Evolutionary conservation across 2,113 vertebrate species (phyloP).

Genomic region (Phylloscopus trochilus): DNA sequence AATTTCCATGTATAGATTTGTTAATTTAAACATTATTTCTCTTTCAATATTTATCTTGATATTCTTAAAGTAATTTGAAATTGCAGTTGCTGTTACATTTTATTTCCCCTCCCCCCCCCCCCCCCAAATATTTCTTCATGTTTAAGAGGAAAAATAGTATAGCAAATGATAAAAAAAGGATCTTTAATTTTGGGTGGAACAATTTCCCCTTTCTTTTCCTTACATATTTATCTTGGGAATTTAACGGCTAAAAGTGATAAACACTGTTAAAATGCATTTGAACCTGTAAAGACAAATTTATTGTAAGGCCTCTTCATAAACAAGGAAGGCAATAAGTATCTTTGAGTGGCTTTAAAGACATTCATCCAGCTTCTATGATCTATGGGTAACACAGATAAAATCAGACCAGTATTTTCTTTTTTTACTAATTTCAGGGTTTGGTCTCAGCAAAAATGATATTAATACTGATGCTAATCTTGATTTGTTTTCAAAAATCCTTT

Average conservation of each 20-base stretch:
- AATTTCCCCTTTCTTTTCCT: neutral
- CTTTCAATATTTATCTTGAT: neutral
- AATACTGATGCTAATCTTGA: neutral
- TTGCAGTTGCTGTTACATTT: neutral
- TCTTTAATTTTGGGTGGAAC: neutral
- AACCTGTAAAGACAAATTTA: neutral
- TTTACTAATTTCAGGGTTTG: neutral
- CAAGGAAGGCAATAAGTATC: neutral
- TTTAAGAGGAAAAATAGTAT: constrained; percentile 30
- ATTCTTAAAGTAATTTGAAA: neutral
- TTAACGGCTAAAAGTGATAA: neutral
- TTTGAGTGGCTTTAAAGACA: neutral
- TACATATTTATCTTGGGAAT: neutral
- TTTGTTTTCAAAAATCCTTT: neutral
- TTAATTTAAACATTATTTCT: neutral
- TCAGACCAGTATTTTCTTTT: neutral
- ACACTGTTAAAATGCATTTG: neutral
- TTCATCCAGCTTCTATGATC: neutral
- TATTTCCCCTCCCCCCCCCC: neutral
- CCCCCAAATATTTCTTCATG: neutral
- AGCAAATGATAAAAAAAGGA: neutral
- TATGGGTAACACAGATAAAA: neutral
- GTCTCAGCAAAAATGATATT: neutral
- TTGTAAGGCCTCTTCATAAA: neutral
- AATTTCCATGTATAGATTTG: neutral